phyloP scores from a whole-genome alignment of 2,888 invertebrate genomes.

The Ochropleura plecta region DNA sequence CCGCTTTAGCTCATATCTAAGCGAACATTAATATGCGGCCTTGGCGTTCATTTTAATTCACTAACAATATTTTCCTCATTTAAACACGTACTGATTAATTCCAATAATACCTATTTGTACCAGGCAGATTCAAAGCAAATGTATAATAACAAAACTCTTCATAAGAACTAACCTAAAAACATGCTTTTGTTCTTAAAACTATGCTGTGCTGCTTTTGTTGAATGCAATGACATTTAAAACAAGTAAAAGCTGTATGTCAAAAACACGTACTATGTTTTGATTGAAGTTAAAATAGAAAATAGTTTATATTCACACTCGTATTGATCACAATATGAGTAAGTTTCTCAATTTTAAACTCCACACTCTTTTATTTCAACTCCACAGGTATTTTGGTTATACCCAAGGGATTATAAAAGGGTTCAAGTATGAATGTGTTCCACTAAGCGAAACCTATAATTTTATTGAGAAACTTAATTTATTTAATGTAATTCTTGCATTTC shows the following conservation, averaged over 20 bases:
- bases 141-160: constrained; percentile 4
- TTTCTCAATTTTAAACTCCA: too few species aligned
- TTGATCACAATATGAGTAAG: too few species aligned
- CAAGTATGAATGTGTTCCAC: not conserved
- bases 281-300: too few species aligned
- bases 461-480: not conserved
- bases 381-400: not conserved
- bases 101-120: not conserved
- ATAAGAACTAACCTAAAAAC: not conserved
- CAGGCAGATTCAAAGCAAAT: not conserved
- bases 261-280: too few species aligned
- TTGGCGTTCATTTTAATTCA: not conserved
- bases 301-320: too few species aligned
- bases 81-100: not conserved
- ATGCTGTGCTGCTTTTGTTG: not conserved
- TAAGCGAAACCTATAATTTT: not conserved
- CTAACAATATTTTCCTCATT: not conserved
- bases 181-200: not conserved
- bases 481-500: constrained; percentile 18
- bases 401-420: not conserved
- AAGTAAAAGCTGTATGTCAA: not conserved
- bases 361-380: too few species aligned
- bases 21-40: not conserved
- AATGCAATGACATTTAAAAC: not conserved
- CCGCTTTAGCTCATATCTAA: not conserved